phyloP scores from a whole-genome alignment of 2,113 vertebrate genomes.

The Neoarius graeffei region DNA sequence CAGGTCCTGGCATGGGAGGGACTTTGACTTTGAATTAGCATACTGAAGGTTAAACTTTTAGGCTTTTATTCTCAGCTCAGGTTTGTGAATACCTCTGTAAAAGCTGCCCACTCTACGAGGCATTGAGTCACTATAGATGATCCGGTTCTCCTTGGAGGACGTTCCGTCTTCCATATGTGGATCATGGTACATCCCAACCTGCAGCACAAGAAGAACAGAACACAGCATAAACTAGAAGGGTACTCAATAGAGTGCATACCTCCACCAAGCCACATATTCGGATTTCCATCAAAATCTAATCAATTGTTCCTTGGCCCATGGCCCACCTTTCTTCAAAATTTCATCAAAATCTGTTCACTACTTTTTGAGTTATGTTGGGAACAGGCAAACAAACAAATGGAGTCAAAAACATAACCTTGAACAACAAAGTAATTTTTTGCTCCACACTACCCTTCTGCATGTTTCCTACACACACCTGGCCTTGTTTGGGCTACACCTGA shows the following conservation, averaged over 20 bases:
- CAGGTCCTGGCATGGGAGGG: no score
- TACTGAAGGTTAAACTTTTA: neutral
- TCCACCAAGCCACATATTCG: no score
- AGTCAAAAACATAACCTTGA: no score
- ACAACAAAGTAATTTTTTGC: neutral
- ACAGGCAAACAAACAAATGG: no score
- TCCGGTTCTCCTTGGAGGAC: slow-evolving; percentile 93
- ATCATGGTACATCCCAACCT: slow-evolving; percentile 93
- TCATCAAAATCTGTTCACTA: no score
- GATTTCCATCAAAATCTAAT: no score
- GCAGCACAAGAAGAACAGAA: slow-evolving; percentile 31
- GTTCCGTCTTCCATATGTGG: slow-evolving; percentile 87
- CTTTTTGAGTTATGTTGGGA: no score
- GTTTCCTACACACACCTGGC: slow-evolving; percentile 9
- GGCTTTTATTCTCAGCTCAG: neutral
- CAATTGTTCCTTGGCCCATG: no score
- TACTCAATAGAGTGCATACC: no score
- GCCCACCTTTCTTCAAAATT: no score
- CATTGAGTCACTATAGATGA: slow-evolving; percentile 96
- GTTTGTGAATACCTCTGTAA: slow-evolving; percentile 83
- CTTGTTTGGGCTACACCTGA: neutral
- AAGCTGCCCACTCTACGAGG: slow-evolving; percentile 96
- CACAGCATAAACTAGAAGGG: neutral
- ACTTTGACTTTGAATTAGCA: neutral
- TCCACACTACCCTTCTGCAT: neutral